Conservation (phyloP, 2,888 invertebrate genomes). For the Barypeithes pellucidus region DNA sequence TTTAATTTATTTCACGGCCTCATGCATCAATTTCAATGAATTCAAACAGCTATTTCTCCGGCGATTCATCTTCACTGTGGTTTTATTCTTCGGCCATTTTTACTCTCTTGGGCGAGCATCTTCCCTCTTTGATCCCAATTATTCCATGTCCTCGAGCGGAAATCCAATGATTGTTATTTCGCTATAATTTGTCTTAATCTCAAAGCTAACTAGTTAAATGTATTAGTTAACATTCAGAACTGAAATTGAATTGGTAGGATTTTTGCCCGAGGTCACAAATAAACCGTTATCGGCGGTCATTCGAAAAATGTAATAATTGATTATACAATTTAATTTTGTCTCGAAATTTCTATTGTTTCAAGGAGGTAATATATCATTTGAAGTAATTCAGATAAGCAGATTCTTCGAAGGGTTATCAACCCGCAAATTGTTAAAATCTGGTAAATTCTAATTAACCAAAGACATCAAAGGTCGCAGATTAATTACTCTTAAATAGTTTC, state of each 20-base stretch:
- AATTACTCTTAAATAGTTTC: too few relatives aligned
- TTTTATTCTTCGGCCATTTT: constrained; percentile 9
- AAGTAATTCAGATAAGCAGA: background rate
- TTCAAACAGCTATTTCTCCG: constrained; percentile 16
- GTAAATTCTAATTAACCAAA: too few relatives aligned
- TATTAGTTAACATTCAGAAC: constrained; percentile 30
- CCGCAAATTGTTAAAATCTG: too few relatives aligned
- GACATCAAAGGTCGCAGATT: too few relatives aligned
- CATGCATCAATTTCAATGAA: constrained; percentile 22
- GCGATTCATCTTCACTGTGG: constrained; percentile 25
- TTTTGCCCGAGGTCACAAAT: constrained; percentile 11
- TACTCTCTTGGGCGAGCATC: constrained; percentile 11
- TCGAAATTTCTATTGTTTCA: background rate
- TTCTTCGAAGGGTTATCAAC: too few relatives aligned
- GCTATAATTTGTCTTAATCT: constrained; percentile 47
- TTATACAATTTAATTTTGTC: constrained; percentile 6
- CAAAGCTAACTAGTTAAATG: constrained; percentile 26
- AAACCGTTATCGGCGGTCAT: constrained; percentile 15
- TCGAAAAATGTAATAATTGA: constrained; percentile 18
- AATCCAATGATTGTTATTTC: constrained; percentile 42
- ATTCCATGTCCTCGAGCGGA: constrained; percentile 30
- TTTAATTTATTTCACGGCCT: too few relatives aligned
- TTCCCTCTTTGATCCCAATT: constrained; percentile 41
- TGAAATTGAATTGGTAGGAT: constrained; percentile 20
- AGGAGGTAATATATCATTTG: background rate